These are phyloP conservation scores for Orthonychiurus folsomi DNA, from an alignment of 2,888 invertebrate genomes.

Conservation along the genomic window DNA sequence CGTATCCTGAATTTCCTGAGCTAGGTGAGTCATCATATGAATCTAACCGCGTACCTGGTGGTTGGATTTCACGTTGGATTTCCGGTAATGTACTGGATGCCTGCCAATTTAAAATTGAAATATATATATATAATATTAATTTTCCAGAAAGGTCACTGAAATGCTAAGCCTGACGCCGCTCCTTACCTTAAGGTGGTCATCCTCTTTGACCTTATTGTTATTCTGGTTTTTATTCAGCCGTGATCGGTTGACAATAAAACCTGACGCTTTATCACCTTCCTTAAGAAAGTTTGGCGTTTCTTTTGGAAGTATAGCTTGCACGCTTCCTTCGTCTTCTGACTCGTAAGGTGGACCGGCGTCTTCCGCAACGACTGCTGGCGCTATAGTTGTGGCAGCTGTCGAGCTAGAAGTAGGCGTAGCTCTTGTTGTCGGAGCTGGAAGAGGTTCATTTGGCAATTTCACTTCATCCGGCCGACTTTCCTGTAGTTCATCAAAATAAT, in stretches of 20 bases:
- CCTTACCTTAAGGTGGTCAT: background rate
- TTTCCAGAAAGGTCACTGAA: no score
- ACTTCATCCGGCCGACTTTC: background rate
- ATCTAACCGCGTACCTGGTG: background rate
- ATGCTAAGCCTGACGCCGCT: no score
- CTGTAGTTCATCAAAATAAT: background rate
- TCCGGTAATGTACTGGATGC: no score
- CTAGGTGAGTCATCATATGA: no score
- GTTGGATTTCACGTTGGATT: background rate
- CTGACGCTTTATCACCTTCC: conserved; percentile 9
- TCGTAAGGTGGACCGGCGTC: background rate
- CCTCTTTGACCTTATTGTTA: no score
- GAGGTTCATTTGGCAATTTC: background rate
- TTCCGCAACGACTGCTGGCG: background rate
- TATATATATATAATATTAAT: background rate
- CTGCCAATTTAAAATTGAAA: no score
- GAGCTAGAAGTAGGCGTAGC: background rate
- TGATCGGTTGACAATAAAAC: conserved; percentile 11
- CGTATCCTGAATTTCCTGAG: background rate
- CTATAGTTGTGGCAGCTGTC: conserved; percentile 1
- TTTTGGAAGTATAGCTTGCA: background rate
- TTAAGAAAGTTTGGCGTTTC: background rate
- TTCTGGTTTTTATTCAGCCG: no score
- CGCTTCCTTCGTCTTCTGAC: background rate
- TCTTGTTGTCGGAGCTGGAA: background rate